Evolutionary conservation across 2,113 vertebrate genomes (phyloP).

Genomic region (Ondatra zibethicus): DNA sequence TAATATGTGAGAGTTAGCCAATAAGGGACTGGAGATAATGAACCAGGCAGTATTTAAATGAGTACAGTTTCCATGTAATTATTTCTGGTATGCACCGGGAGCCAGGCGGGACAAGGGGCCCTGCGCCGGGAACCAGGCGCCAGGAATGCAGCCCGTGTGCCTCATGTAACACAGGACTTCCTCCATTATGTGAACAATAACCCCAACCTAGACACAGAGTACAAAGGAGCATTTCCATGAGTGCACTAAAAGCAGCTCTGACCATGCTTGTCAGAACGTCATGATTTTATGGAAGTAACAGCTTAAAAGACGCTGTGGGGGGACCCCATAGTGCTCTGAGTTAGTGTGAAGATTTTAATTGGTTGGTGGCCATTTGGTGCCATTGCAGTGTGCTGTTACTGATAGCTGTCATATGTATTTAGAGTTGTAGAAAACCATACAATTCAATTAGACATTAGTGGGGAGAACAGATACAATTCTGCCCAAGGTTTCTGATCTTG

Average conservation of each 20-base stretch:
- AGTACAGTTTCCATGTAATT: too few relatives aligned
- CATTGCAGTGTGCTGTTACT: not conserved
- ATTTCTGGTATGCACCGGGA: too few relatives aligned
- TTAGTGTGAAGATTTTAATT: not conserved
- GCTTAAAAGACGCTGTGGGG: not conserved
- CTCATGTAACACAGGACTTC: too few relatives aligned
- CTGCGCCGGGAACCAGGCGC: too few relatives aligned
- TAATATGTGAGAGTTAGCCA: too few relatives aligned
- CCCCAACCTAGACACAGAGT: not conserved
- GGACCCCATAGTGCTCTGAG: not conserved
- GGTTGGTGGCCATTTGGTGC: not conserved
- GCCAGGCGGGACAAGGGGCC: too few relatives aligned
- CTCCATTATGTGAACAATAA: not conserved
- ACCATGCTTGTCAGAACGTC: not conserved
- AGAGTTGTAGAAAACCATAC: not conserved
- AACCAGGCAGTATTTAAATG: too few relatives aligned
- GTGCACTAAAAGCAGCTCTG: not conserved
- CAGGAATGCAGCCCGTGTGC: too few relatives aligned
- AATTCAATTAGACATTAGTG: not conserved
- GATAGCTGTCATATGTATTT: not conserved
- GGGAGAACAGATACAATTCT: not conserved
- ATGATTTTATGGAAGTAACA: not conserved
- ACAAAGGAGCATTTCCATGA: not conserved
- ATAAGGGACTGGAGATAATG: too few relatives aligned
- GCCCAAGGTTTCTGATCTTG: not conserved